Base-by-base conservation (phyloP, 37 sponge, comb jelly and placozoan genomes). In the Halichondria panicea region DNA sequence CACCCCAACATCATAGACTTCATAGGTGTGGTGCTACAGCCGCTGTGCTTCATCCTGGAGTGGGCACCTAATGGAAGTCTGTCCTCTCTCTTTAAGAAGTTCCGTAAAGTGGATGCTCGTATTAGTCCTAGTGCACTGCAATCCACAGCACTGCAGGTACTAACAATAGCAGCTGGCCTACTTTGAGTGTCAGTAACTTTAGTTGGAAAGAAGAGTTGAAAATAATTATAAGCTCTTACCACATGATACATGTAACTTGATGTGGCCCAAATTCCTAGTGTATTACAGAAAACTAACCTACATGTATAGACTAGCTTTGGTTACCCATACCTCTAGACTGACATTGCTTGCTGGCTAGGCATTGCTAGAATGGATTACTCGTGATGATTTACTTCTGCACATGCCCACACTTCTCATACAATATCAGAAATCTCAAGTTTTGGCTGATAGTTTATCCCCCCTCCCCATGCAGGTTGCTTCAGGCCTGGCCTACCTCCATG, bases 1-100 rank as follows among this genome's bases (percentile, higher is more conserved):
- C 96, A 95, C 32, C 83, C 78, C 3, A 59, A 91, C 77, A 46
- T 95, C 33, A 88, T 95, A 15, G 73, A 82, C 37, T 88, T 95
- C 68, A 45, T 83, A 6, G 91, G 94, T 0, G 70, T 95, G 32
- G 63, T 62, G n/a, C 89, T 91, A 48, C 65, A 81, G 31, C 96
- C 96, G 3, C 76, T 86, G 60, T 81, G 87, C 75, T 79, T 95
- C 83, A 80, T 88, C 61, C 76, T 95, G 76, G 92, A 95, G 72
- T 91, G 92, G 96, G 96, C 96, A n/a, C 85, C 82, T 27, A 69
- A 71, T 22, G 85, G 85, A 21, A 70, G 80, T 38, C 82, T 94
- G 41, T 56, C 76, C 35, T 70, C 74, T 7, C 41, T 91, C 15
- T 55, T 95, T 3, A 52, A 72, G 32, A 77, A 77, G 43, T 95